Base-by-base conservation (phyloP, 2,888 invertebrate species). In the Argyresthia goedartella region DNA sequence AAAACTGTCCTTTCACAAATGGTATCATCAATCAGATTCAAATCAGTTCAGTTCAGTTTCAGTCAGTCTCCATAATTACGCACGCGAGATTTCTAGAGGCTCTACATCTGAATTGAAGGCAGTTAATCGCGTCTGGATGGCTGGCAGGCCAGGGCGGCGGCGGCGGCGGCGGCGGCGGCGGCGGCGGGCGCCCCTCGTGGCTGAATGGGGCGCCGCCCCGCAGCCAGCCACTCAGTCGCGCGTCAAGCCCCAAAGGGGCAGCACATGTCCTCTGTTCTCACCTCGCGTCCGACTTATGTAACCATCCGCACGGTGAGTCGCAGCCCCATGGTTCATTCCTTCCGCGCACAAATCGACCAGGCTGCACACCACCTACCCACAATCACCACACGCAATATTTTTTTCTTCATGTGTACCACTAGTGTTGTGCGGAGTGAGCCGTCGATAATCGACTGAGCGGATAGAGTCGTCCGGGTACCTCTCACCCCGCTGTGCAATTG, bases 281-380 rank as follows among this genome's bases (percentile, higher is more conserved):
- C 68, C 66, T 67, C 74, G 75, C 75, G 52, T 50, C 52, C 52
- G 80, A 74, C 85, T 86, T 86, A 86, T 81, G 71, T 86, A 86
- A 86, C 75, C 78, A 81, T 76, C 81, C 79, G 77, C 80, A 79
- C 81, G 82, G 82, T 81, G 80, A 81, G 74, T 76, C 80, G 76
- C 81, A 82, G 79, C 77, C 78, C 78, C 81, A 66, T 67, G 65
- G 76, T 73, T 71, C 71, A 69, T 70, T 73, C 76, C 68, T 67
- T 69, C 68, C 68, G 67, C 61, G 66, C 42, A 46, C 41, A 39
- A 14, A 48, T 69, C 71, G 74, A 69, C 69, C 67, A 69, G 66
- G 71, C 75, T 66, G 67, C 64, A 64, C 68, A 63, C 43, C 39
- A 41, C 49, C n/a, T 13, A 44, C 34, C 44, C 14, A 35, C 35